Percentiles rank a stretch among this genome's conserved stretches.
Conservation (phyloP, 2,797 vertebrate species). For the Sebastes elongatus region DNA sequence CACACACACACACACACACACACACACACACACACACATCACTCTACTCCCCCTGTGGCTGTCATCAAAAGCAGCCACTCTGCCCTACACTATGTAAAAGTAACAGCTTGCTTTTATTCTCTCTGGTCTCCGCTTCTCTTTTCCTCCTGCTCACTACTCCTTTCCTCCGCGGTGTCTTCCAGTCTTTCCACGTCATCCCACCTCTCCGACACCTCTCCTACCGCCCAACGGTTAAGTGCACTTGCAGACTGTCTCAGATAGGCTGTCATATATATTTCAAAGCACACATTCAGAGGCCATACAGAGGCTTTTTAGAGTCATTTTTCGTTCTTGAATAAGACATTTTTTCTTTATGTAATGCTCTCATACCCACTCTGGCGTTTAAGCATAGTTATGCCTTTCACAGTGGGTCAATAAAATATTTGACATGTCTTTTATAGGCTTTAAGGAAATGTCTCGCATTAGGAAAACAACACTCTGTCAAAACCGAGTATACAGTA, state of each 20-base stretch:
- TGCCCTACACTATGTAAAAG: conserved; percentile 46
- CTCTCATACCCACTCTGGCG: conserved; percentile 1
- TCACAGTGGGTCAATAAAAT: conserved; percentile 6
- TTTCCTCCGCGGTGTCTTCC: conserved; percentile 28
- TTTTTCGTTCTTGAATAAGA: conserved; percentile 40
- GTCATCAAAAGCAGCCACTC: conserved; percentile 57
- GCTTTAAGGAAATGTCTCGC: not conserved
- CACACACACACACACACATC: not conserved
- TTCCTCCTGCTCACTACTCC: conserved; percentile 20
- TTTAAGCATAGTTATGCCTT: conserved; percentile 5
- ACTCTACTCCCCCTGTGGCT: conserved; percentile 27
- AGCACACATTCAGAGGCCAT: conserved; percentile 49
- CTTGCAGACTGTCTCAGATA: conserved; percentile 62
- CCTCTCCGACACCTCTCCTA: conserved; percentile 52
- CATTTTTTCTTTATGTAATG: conserved; percentile 14
- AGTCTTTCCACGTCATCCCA: conserved; percentile 41
- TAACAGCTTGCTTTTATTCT: conserved; percentile 59
- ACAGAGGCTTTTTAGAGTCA: conserved; percentile 15
- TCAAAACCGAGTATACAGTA: too few species aligned
- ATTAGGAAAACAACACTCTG: not conserved
- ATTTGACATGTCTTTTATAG: not conserved
- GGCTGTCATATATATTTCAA: conserved; percentile 73
- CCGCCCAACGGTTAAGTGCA: conserved; percentile 58
- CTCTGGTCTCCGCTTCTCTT: conserved; percentile 17
- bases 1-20: not conserved